Evolutionary conservation across 2,113 vertebrate species (phyloP), one percentile per base, ranked within the genome.

Genomic region (Actenoides lindsayi): DNA sequence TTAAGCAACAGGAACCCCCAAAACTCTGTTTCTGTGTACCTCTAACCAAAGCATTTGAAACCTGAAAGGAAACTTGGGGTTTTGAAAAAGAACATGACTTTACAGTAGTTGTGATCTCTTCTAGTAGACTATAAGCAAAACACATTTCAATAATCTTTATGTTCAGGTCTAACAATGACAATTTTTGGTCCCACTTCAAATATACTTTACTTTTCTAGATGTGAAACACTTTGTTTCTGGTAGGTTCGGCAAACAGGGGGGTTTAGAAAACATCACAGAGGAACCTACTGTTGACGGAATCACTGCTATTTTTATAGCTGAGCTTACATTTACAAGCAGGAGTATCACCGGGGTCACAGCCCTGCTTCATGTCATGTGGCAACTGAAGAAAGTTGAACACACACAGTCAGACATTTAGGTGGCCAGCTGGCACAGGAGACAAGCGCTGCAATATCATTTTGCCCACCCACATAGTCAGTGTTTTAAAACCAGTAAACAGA

Each of bases 241-340:
- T 13, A 7, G 24, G n/a, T 87, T 94, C 25, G 9, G 94, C 94
- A 94, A 96, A 83, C 75, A 96, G 91, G 63, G 70, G 41, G 74
- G 95, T 78, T 97, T 78, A 94, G 96, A 91, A 93, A 81, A 73
- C 80, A 84, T 75, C 90, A 91, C 37, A 70, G 94, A 89, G 96
- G 87, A 89, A n/a, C 93, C 89, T 31, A 81, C 93, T 97, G 97
- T 94, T 97, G 98, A 98, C 9, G 92, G 97, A 97, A 97, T 98
- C 97, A 97, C 95, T 67, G 37, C 74, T 65, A 30, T 85, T 98
- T 98, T 98, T 98, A 98, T 91, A 97, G 98, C 89, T 62, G 12
- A 81, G 96, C 97, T 98, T 97, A 96, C 96, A 97, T 98, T 98
- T 98, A 98, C 97, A 98, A 98, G 98, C 97, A 96, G 80, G 94